Conservation (phyloP, 1,140 invertebrate species). For the Nymphalis io region DNA sequence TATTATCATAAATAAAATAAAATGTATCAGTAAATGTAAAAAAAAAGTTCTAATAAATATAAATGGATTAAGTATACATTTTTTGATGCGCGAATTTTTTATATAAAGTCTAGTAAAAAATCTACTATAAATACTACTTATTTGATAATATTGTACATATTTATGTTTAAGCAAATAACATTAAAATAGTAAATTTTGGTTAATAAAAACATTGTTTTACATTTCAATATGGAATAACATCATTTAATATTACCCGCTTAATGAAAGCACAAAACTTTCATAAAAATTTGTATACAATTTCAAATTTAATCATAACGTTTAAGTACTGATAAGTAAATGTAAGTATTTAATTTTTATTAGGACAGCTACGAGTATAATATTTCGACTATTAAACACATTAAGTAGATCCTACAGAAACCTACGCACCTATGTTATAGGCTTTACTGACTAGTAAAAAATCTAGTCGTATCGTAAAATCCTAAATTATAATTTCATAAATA, state of each 20-base stretch:
- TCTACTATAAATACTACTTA: slow-evolving; percentile 57
- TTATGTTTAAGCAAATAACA: slow-evolving; percentile 42
- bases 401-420: slow-evolving; percentile 23
- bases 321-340: slow-evolving; percentile 28
- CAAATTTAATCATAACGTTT: slow-evolving; percentile 17
- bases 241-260: slow-evolving; percentile 15
- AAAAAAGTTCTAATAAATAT: background rate
- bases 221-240: slow-evolving; percentile 14
- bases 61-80: slow-evolving; percentile 1
- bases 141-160: slow-evolving; percentile 33
- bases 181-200: slow-evolving; percentile 24
- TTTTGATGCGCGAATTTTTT: slow-evolving; percentile 32
- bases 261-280: slow-evolving; percentile 2
- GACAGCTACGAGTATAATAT: slow-evolving; percentile 5
- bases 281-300: slow-evolving; percentile 2
- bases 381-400: slow-evolving; percentile 16
- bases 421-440: slow-evolving; percentile 30
- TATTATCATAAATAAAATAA: slow-evolving; percentile 26
- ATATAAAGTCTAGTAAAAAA: slow-evolving; percentile 53
- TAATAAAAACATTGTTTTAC: slow-evolving; percentile 11
- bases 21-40: slow-evolving; percentile 21
- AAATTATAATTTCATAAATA: slow-evolving; percentile 66
- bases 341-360: slow-evolving; percentile 22
- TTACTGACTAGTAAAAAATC: slow-evolving; percentile 75
- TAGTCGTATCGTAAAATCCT: slow-evolving; percentile 56